Conservation (phyloP, 2,888 invertebrate species). For the Sarcophaga caerulescens region DNA sequence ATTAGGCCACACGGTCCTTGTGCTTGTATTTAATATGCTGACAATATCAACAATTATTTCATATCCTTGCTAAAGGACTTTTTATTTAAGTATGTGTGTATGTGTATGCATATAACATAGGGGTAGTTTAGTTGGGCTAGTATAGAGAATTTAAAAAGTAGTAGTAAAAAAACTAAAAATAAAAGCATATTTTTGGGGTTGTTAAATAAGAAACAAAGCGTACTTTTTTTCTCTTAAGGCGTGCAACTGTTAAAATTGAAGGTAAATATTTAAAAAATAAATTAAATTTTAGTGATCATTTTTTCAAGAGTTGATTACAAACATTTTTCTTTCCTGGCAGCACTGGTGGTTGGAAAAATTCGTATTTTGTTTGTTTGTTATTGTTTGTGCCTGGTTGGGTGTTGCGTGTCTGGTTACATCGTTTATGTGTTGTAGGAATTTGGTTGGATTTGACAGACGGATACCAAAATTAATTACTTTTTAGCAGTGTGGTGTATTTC, state of each 20-base stretch:
- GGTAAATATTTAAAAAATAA: background rate
- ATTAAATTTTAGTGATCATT: background rate
- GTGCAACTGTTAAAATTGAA: background rate
- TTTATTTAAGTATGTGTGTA: background rate
- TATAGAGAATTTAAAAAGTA: no score
- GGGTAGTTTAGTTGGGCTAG: conserved; percentile 38
- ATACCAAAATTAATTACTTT: no score
- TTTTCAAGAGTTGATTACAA: background rate
- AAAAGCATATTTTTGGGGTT: conserved; percentile 2
- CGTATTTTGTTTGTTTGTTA: no score
- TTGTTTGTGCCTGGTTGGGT: no score
- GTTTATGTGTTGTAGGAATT: no score
- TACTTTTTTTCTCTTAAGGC: background rate
- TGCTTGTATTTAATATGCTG: background rate
- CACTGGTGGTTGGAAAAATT: no score
- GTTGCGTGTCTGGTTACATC: no score
- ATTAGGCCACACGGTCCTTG: conserved; percentile 81
- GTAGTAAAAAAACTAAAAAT: background rate
- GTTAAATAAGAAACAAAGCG: background rate
- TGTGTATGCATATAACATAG: background rate
- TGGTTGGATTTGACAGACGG: no score
- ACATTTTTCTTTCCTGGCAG: no score
- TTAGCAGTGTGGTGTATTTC: no score
- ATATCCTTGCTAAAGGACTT: conserved; percentile 35
- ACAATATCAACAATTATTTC: conserved; percentile 1